Evolutionary conservation across 2,113 vertebrate genomes (phyloP).

Genomic region (Mesoclemmys tuberculata): DNA sequence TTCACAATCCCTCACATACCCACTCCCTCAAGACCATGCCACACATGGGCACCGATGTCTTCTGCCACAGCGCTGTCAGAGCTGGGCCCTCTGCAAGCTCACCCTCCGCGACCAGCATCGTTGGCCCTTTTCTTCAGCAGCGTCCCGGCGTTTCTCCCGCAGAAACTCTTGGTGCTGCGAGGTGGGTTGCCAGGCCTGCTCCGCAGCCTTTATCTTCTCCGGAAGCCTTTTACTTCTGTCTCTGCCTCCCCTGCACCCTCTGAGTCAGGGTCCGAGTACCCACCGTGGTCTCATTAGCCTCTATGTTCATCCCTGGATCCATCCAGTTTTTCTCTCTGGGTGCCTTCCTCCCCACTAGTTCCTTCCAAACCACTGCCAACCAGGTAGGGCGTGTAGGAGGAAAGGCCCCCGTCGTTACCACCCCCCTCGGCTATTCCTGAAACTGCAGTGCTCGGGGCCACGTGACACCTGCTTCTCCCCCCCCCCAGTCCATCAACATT

Average conservation of each 20-base stretch:
- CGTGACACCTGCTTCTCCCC: no score
- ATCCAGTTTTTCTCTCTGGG: no score
- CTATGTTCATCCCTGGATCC: no score
- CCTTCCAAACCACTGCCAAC: no score
- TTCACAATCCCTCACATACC: background rate
- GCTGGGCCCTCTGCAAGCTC: background rate
- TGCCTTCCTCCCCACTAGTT: no score
- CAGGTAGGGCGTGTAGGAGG: no score
- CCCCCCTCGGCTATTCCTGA: no score
- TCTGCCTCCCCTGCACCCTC: background rate
- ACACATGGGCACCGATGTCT: background rate
- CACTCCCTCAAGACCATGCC: no score
- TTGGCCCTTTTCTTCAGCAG: background rate
- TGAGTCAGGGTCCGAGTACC: background rate
- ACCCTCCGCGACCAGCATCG: background rate
- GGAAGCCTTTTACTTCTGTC: background rate
- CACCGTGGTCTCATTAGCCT: no score
- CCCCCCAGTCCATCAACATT: no score
- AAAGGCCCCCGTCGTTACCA: no score
- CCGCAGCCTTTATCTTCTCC: background rate
- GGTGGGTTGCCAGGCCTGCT: background rate
- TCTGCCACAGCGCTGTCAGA: background rate
- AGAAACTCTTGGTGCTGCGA: background rate
- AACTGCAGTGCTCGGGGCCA: no score
- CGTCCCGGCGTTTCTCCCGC: background rate